These are phyloP conservation scores for Montipora capricornis DNA, from an alignment of 64 coral and sea anemone species.

Conservation along the genomic window DNA sequence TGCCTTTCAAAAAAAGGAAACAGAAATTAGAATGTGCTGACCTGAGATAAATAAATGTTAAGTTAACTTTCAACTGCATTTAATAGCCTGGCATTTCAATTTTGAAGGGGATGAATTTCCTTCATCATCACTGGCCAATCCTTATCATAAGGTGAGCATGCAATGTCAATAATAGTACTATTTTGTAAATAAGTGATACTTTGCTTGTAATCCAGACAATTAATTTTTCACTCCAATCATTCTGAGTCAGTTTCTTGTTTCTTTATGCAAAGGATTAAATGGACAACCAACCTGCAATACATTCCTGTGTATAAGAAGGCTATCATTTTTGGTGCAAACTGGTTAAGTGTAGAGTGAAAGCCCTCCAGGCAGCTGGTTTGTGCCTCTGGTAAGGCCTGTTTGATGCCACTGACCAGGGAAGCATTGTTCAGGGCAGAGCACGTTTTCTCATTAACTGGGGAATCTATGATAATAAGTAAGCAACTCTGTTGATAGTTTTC, in stretches of 20 bases:
- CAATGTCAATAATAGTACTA: neutral
- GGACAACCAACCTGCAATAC: constrained; percentile 46
- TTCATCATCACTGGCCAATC: neutral
- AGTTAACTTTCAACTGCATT: neutral
- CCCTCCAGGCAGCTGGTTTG: constrained; percentile 62
- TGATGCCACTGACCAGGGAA: constrained; percentile 31
- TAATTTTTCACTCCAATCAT: neutral
- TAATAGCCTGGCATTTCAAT: neutral
- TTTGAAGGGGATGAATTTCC: neutral
- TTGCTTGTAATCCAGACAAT: neutral
- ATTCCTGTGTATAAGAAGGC: constrained; percentile 57
- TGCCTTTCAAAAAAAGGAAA: constrained; percentile 53
- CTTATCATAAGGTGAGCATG: neutral
- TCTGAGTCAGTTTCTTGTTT: neutral
- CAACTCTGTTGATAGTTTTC: neutral
- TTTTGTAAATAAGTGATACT: neutral
- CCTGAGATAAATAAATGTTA: neutral
- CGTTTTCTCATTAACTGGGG: constrained; percentile 33
- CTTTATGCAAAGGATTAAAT: neutral
- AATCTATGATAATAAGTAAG: constrained; percentile 20
- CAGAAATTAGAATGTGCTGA: constrained; percentile 2
- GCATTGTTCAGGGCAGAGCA: constrained; percentile 19
- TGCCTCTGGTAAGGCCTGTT: constrained; percentile 44
- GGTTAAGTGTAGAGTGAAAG: constrained; percentile 56
- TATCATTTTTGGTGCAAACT: constrained; percentile 60